phyloP scores from a whole-genome alignment of 2,888 invertebrate genomes.

The Drosophila neonasuta region DNA sequence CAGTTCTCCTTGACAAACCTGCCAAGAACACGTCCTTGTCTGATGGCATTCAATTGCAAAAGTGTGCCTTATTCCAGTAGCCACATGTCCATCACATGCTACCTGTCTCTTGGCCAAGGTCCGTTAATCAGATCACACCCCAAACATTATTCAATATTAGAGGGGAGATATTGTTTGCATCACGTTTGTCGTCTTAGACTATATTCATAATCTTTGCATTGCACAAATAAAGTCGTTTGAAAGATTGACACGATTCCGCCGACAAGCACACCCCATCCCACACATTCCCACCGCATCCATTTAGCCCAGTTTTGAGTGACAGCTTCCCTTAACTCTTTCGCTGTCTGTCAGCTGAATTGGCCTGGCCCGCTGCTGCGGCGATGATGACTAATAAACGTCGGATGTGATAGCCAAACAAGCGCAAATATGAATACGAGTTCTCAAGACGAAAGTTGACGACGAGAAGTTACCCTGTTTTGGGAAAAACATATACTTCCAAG shows the following conservation, averaged over 20 bases:
- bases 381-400: conserved; percentile 51
- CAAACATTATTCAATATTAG: conserved; percentile 3
- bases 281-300: no score
- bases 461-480: neutral
- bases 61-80: conserved; percentile 1
- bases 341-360: conserved; percentile 53
- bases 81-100: conserved; percentile 14
- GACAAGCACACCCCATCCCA: neutral
- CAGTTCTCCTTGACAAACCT: conserved; percentile 2
- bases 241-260: conserved; percentile 27
- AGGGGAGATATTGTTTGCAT: conserved; percentile 21
- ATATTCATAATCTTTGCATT: conserved; percentile 12
- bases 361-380: conserved; percentile 36
- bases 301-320: conserved; percentile 36
- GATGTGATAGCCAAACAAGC: conserved; percentile 33
- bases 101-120: conserved; percentile 4
- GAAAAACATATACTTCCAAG: neutral
- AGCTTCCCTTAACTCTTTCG: conserved; percentile 42
- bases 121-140: conserved; percentile 18
- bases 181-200: conserved; percentile 13
- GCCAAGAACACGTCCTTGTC: conserved; percentile 23
- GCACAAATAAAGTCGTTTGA: conserved; percentile 17
- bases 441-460: neutral
- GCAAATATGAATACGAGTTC: neutral
- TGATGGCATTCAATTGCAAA: conserved; percentile 16